Evolutionary conservation across 2,113 vertebrate genomes (phyloP).

Genomic region (Octodon degus): DNA sequence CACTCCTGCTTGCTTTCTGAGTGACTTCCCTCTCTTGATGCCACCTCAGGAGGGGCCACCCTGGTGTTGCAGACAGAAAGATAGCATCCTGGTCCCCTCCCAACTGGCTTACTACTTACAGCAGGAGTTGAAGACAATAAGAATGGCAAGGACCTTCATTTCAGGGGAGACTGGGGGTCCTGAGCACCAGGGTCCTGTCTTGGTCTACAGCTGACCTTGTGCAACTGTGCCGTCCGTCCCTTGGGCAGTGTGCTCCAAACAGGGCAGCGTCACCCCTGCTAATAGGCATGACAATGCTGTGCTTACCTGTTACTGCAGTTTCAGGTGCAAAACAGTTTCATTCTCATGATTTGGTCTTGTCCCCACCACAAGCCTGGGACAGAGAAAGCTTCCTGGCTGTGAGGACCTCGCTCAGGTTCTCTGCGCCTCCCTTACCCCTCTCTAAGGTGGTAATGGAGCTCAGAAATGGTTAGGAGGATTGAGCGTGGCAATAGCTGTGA

Average conservation of each 20-base stretch:
- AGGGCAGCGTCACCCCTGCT: accelerated
- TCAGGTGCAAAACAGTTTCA: not conserved
- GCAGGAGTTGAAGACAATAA: slow-evolving; percentile 14
- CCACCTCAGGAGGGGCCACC: not conserved
- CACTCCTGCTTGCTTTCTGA: not conserved
- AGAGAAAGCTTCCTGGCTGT: accelerated
- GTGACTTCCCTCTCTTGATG: not conserved
- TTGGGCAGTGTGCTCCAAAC: not conserved
- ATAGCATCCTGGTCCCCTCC: accelerated
- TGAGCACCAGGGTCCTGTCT: not conserved
- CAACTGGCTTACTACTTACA: not conserved
- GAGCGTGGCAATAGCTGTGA: accelerated
- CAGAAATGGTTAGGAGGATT: not conserved
- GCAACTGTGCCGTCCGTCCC: too few relatives aligned
- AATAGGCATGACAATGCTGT: accelerated
- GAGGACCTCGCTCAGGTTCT: not conserved
- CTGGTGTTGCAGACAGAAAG: not conserved
- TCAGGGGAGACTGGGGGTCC: not conserved
- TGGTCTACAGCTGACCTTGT: slow-evolving; percentile 1
- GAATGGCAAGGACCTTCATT: slow-evolving; percentile 38
- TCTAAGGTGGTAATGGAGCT: not conserved
- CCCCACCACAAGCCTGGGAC: not conserved
- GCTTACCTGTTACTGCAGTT: not conserved
- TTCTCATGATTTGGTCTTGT: not conserved
- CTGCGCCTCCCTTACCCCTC: not conserved